Conservation (phyloP, 2,888 invertebrate genomes). For the Scaptomyza tumidula region DNA sequence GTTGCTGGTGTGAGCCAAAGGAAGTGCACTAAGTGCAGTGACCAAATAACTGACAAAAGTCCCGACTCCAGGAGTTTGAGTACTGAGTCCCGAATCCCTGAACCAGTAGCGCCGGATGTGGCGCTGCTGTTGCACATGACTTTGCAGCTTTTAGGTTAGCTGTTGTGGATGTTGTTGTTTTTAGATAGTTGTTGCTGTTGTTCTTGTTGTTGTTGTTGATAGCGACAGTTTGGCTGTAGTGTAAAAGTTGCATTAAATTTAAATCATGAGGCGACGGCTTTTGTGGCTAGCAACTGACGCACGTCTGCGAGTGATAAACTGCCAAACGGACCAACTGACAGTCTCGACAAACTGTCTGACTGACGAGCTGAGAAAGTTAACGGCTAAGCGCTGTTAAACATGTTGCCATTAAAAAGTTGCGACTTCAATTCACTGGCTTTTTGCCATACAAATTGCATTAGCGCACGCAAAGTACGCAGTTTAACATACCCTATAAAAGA, state of each 20-base stretch:
- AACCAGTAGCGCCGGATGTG: conserved; percentile 62
- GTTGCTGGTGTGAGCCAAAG: conserved; percentile 45
- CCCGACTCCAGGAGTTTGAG: conserved; percentile 18
- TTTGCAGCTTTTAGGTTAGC: conserved; percentile 63
- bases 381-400: conserved; percentile 60
- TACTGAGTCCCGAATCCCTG: conserved; percentile 14
- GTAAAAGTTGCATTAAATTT: conserved; percentile 73
- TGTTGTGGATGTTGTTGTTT: conserved; percentile 19
- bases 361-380: conserved; percentile 48
- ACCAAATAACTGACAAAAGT: conserved; percentile 62
- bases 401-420: conserved; percentile 69
- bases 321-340: conserved; percentile 6
- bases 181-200: conserved; percentile 21
- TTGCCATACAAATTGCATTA: conserved; percentile 9
- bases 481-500: background rate
- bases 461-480: background rate
- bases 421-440: conserved; percentile 17
- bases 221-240: conserved; percentile 59
- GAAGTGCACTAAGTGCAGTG: conserved; percentile 75
- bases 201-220: conserved; percentile 10
- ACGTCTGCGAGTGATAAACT: conserved; percentile 27
- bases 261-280: conserved; percentile 74
- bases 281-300: conserved; percentile 46
- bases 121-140: conserved; percentile 69
- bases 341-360: conserved; percentile 16